Base-by-base conservation (phyloP, 92 coral and sea anemone genomes). In the Plumapathes pennacea region DNA sequence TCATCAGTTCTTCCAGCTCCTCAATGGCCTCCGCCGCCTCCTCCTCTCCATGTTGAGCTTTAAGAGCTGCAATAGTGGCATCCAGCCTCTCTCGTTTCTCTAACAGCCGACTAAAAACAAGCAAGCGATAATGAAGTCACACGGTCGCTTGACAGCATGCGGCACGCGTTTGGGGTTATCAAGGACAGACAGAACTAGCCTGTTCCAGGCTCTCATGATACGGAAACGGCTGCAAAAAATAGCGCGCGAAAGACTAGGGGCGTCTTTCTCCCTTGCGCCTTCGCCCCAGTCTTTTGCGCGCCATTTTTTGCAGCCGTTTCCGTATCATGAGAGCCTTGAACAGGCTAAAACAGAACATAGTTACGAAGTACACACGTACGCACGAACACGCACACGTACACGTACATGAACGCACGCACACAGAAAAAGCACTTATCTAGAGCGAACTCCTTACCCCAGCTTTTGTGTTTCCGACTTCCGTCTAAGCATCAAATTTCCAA, bases 71-170 rank as follows among this genome's bases (percentile, higher is more conserved):
- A 17, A 91, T 73, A 7, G 89, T 83, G 32, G 89, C 83, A 26
- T 91, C 95, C 52, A 83, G 56, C 39, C 90, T 78, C 59, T 83
- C 97, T 19, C 79, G 84, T 58, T 80, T 91, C 74, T 91, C 97
- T 33, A 87, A 76, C 30, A 87, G 54, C 45, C 97, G 97, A 46
- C 97, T 91, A n/a, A 25, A 42, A 28, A 26, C 13, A 8, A 20
- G 11, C 19, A 18, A 18, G 21, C 15, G 23, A 47, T 8, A 21
- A 64, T n/a, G n/a, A n/a, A n/a, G n/a, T n/a, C n/a, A n/a, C n/a
- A n/a, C n/a, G n/a, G n/a, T n/a, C n/a, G n/a, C n/a, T n/a, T n/a
- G n/a, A n/a, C n/a, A n/a, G n/a, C n/a, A n/a, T n/a, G n/a, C n/a
- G n/a, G n/a, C n/a, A n/a, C n/a, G n/a, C n/a, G n/a, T n/a, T n/a